Evolutionary conservation across 2,888 invertebrate genomes (phyloP).

Genomic region (Plebejus anna): DNA sequence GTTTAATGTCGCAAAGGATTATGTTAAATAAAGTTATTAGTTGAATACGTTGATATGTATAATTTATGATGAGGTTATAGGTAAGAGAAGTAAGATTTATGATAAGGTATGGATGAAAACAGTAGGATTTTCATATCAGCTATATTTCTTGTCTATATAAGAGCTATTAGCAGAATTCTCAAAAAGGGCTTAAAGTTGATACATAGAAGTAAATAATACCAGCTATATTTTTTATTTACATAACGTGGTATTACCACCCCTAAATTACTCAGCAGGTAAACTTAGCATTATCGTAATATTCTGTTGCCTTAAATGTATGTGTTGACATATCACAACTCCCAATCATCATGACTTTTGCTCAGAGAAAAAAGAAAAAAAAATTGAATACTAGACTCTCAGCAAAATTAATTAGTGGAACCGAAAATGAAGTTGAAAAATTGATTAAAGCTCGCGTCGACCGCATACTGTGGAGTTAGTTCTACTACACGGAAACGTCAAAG

Average conservation of each 20-base stretch:
- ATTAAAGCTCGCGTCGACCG: conserved; percentile 62
- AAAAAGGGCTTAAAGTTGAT: too few relatives aligned
- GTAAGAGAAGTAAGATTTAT: background rate
- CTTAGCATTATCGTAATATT: too few relatives aligned
- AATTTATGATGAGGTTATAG: background rate
- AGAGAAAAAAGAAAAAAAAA: background rate
- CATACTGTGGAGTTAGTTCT: conserved; percentile 52
- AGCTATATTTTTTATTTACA: too few relatives aligned
- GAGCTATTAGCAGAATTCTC: too few relatives aligned
- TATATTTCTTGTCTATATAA: too few relatives aligned
- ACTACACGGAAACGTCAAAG: conserved; percentile 49
- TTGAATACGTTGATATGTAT: background rate
- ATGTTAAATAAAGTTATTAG: background rate
- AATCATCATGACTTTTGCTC: background rate
- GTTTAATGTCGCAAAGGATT: background rate
- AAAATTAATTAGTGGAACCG: conserved; percentile 49
- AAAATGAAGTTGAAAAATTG: conserved; percentile 71
- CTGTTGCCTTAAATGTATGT: background rate
- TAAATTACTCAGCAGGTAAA: too few relatives aligned
- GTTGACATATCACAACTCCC: background rate
- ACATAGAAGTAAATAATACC: too few relatives aligned
- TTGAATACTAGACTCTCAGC: conserved; percentile 26
- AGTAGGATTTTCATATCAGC: too few relatives aligned
- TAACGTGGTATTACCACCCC: too few relatives aligned
- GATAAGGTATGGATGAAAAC: too few relatives aligned